Evolutionary conservation across 2,888 invertebrate species (phyloP).

Genomic region (Ephialtes manifestator): DNA sequence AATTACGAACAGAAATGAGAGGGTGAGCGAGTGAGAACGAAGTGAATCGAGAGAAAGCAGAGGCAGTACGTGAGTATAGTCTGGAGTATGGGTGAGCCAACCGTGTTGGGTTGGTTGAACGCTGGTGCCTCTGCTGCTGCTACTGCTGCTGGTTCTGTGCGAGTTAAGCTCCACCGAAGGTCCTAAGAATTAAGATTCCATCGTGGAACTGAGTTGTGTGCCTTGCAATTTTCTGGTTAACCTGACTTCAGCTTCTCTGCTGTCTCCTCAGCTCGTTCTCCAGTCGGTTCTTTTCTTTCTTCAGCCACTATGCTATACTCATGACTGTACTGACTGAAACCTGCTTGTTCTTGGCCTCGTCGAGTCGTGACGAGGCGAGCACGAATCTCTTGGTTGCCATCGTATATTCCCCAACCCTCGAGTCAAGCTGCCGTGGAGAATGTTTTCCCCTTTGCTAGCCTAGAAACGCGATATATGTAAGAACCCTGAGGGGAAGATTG

Average conservation of each 20-base stretch:
- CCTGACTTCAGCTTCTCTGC: slow-evolving; percentile 72
- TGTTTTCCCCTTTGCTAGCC: slow-evolving; percentile 12
- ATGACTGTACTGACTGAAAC: slow-evolving; percentile 1
- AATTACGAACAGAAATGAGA: slow-evolving; percentile 80
- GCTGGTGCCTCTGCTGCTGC: slow-evolving; percentile 1
- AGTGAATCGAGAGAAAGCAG: slow-evolving; percentile 38
- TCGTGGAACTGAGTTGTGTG: slow-evolving; percentile 79
- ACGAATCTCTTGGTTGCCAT: slow-evolving; percentile 45
- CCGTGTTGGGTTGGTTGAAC: slow-evolving; percentile 3
- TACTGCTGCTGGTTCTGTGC: slow-evolving; percentile 24
- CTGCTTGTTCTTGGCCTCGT: slow-evolving; percentile 24
- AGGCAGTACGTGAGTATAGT: slow-evolving; percentile 2
- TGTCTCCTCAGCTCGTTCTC: slow-evolving; percentile 43
- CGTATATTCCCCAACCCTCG: slow-evolving; percentile 51
- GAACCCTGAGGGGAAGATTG: slow-evolving; percentile 10
- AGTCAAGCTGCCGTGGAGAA: slow-evolving; percentile 42
- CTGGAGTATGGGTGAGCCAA: neutral
- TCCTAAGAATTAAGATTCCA: slow-evolving; percentile 80
- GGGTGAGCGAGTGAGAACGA: slow-evolving; percentile 59
- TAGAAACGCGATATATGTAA: slow-evolving; percentile 42
- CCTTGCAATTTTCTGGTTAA: slow-evolving; percentile 81
- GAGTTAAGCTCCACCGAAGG: slow-evolving; percentile 60
- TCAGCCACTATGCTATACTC: slow-evolving; percentile 37
- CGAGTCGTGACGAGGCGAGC: slow-evolving; percentile 48
- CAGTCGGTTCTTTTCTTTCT: slow-evolving; percentile 37